Percentiles rank a stretch among this genome's conserved stretches.
Conservation (phyloP, 2,113 vertebrate species). For the Empidonax alnorum region DNA sequence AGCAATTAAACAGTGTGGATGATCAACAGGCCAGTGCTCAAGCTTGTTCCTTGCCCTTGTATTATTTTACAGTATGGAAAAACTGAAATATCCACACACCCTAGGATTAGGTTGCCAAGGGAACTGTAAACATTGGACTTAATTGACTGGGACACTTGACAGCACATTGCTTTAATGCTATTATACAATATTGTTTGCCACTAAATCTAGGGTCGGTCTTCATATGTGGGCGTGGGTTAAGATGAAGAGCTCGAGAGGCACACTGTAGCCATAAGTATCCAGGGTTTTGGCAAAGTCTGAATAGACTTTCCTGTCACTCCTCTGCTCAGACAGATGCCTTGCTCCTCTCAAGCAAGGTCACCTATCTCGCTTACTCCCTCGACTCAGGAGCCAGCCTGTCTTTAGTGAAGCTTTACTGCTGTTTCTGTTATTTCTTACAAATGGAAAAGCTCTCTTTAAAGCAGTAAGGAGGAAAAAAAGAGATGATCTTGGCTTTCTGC, state of each 20-base stretch:
- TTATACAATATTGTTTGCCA: not conserved
- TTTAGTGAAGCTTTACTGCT: conserved; percentile 6
- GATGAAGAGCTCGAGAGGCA: not conserved
- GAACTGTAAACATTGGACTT: not conserved
- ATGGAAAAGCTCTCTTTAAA: not conserved
- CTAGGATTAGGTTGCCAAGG: not conserved
- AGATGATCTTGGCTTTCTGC: not conserved
- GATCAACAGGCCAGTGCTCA: not conserved
- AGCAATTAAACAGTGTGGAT: not conserved
- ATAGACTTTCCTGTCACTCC: not conserved
- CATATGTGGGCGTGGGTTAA: not conserved
- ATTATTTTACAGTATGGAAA: not conserved
- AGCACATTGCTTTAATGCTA: not conserved
- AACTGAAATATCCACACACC: not conserved
- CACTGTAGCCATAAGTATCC: not conserved
- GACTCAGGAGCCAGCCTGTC: not conserved
- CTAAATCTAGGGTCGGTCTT: not conserved
- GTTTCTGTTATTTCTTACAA: not conserved
- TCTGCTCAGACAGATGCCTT: not conserved
- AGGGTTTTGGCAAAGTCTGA: not conserved
- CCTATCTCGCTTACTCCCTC: not conserved
- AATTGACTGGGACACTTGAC: not conserved
- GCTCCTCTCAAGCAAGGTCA: not conserved
- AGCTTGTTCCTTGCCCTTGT: not conserved
- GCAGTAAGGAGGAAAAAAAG: not conserved